Conservation (phyloP, 2,113 vertebrate genomes). For the Hippocampus barbouri region DNA sequence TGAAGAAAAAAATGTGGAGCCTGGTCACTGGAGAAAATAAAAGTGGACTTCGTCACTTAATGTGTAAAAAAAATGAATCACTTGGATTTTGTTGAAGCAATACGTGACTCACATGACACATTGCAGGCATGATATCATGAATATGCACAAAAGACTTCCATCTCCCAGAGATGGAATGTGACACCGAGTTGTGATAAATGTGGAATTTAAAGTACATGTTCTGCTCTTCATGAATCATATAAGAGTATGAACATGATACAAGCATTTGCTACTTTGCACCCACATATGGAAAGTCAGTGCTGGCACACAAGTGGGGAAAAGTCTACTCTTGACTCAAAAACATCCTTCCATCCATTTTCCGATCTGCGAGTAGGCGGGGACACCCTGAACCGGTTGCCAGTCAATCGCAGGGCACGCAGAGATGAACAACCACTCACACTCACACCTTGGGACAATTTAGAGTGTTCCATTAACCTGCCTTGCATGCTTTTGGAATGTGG, state of each 20-base stretch:
- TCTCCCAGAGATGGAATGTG: constrained; percentile 83
- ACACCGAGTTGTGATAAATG: constrained; percentile 83
- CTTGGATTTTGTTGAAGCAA: neutral
- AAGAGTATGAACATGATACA: constrained; percentile 64
- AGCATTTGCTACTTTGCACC: constrained; percentile 8
- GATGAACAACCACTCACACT: no score
- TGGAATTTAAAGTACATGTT: constrained; percentile 78
- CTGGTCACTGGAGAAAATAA: neutral
- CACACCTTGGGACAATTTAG: no score
- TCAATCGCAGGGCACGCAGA: no score
- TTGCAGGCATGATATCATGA: constrained; percentile 86
- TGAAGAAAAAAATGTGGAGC: neutral
- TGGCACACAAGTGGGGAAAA: neutral
- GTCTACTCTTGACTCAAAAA: no score
- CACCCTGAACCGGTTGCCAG: no score
- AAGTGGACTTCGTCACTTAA: neutral
- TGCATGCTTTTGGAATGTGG: no score
- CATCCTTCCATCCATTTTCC: no score
- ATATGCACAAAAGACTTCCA: constrained; percentile 93
- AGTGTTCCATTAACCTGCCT: no score
- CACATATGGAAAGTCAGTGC: neutral
- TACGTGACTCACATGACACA: constrained; percentile 67
- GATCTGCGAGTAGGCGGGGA: no score
- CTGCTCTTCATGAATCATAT: constrained; percentile 89
- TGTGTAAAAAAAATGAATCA: neutral